These are phyloP conservation scores for Pelusios castaneus DNA, from an alignment of 2,113 vertebrate species.

Conservation along the genomic window DNA sequence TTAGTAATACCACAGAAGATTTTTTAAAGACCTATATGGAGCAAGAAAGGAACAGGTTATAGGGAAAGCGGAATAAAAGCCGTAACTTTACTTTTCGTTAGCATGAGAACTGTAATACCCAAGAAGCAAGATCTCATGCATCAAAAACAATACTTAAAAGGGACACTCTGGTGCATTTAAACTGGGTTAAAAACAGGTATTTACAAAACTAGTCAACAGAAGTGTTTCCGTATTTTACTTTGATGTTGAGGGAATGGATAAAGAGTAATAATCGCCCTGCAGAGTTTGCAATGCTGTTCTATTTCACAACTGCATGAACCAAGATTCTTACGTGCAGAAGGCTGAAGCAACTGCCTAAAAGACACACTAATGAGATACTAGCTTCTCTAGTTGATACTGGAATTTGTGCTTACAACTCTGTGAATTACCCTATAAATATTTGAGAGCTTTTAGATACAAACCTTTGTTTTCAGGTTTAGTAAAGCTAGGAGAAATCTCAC, in stretches of 20 bases:
- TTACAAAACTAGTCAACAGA: neutral
- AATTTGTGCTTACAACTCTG: neutral
- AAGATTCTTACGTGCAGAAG: neutral
- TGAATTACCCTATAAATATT: neutral
- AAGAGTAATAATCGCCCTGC: neutral
- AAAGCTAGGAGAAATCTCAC: slow-evolving; percentile 87
- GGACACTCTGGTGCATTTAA: neutral
- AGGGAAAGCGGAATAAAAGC: neutral
- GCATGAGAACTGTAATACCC: neutral
- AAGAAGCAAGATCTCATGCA: neutral
- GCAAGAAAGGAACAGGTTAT: neutral
- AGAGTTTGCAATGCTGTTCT: neutral
- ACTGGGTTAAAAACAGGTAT: neutral
- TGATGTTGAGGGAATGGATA: neutral
- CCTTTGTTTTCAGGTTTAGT: slow-evolving; percentile 93
- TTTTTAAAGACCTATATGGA: neutral
- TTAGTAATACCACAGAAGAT: neutral
- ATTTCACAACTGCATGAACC: neutral
- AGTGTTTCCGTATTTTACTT: neutral
- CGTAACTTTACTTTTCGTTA: neutral
- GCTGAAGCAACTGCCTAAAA: neutral
- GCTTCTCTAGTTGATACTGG: neutral
- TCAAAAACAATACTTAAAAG: neutral
- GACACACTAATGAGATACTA: neutral
- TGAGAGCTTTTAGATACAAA: slow-evolving; percentile 67